A percentile compares a stretch with the other conserved stretches of the same genome.
phyloP scores from a whole-genome alignment of 2,113 vertebrate species.

The Macquaria australasica region DNA sequence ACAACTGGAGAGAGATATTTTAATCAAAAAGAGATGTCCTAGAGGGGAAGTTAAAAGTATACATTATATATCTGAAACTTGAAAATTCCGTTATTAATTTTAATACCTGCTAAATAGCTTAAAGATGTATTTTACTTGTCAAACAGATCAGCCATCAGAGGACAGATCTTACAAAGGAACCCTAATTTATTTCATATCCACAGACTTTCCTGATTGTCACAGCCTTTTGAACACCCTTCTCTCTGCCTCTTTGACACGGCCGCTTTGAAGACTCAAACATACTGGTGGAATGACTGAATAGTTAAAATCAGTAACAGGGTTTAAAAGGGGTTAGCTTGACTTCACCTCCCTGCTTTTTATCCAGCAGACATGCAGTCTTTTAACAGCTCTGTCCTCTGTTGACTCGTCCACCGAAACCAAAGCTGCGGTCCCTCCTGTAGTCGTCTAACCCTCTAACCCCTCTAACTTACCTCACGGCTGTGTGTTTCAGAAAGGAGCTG shows the following conservation, averaged over 20 bases:
- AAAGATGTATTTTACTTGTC: conserved; percentile 77
- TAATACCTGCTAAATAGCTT: conserved; percentile 78
- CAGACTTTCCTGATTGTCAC: conserved; percentile 70
- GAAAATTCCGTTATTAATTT: conserved; percentile 74
- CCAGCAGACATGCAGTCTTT: conserved; percentile 51
- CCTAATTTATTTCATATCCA: conserved; percentile 68
- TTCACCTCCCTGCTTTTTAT: conserved; percentile 68
- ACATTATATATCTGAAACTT: conserved; percentile 73
- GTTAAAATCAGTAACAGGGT: conserved; percentile 77
- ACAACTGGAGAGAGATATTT: conserved; percentile 72
- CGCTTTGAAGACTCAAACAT: conserved; percentile 73
- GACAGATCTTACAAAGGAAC: conserved; percentile 52
- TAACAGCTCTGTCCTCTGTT: conserved; percentile 65
- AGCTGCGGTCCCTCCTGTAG: conserved; percentile 13
- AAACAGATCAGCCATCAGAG: conserved; percentile 66
- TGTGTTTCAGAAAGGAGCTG: conserved; percentile 2
- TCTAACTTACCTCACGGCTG: not conserved
- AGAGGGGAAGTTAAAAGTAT: conserved; percentile 62
- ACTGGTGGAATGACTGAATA: conserved; percentile 64
- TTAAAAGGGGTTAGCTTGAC: conserved; percentile 72
- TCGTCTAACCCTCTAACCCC: conserved; percentile 1
- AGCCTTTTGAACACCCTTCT: conserved; percentile 71
- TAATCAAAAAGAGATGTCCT: conserved; percentile 76
- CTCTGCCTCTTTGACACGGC: conserved; percentile 69
- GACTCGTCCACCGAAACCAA: conserved; percentile 43